A percentile compares a stretch with the other conserved stretches of the same genome.
Evolutionary conservation across 2,797 vertebrate genomes (phyloP).

Genomic region (Notoglanidium macrostoma): DNA sequence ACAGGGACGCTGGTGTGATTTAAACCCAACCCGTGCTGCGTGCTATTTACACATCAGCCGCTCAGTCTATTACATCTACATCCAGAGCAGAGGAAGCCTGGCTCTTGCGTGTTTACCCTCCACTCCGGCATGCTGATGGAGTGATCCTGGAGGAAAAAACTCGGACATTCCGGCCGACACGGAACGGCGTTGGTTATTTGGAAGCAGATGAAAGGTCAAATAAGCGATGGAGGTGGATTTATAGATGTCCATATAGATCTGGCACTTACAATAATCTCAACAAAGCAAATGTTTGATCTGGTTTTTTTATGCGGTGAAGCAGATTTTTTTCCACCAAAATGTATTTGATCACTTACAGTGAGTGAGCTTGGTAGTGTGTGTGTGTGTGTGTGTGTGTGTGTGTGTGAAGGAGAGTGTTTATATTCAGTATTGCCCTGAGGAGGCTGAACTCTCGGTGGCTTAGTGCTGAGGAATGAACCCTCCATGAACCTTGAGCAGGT

Average conservation of each 20-base stretch:
- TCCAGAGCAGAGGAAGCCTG: slow-evolving; percentile 69
- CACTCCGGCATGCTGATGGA: slow-evolving; percentile 81
- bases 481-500: slow-evolving; percentile 70
- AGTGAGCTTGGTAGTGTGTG: slow-evolving; percentile 4
- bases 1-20: slow-evolving; percentile 63
- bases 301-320: slow-evolving; percentile 61
- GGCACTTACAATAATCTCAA: slow-evolving; percentile 81
- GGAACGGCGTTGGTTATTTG: slow-evolving; percentile 77
- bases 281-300: slow-evolving; percentile 82
- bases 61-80: slow-evolving; percentile 79
- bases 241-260: slow-evolving; percentile 74
- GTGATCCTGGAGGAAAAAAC: slow-evolving; percentile 70
- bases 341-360: slow-evolving; percentile 73
- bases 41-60: slow-evolving; percentile 83
- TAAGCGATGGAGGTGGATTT: slow-evolving; percentile 66
- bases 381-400: slow-evolving; percentile 19
- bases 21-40: slow-evolving; percentile 65
- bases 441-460: slow-evolving; percentile 75
- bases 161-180: slow-evolving; percentile 76
- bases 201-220: slow-evolving; percentile 79
- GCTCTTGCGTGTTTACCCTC: slow-evolving; percentile 79
- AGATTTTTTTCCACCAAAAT: slow-evolving; percentile 61
- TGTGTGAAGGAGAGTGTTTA: slow-evolving; percentile 63
- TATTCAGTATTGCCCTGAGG: slow-evolving; percentile 71
- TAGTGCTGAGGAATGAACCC: slow-evolving; percentile 72